Base-by-base conservation (phyloP, 2,888 invertebrate species). In the Fragum sueziense region DNA sequence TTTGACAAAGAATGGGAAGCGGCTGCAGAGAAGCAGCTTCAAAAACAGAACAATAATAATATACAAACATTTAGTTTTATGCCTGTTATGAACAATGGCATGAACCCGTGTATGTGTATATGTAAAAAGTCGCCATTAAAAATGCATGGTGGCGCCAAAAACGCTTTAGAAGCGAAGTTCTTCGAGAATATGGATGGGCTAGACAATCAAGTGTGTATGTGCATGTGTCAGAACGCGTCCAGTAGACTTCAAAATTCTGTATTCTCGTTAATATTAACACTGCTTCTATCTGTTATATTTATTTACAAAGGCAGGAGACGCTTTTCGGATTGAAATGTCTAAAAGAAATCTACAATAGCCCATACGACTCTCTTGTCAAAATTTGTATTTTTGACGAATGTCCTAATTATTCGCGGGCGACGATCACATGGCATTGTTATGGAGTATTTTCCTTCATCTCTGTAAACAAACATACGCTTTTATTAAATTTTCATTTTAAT, bases 191-290 rank as follows among this genome's bases (percentile, higher is more conserved):
- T 76, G 31, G 80, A 84, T 4, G 84, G 79, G n/a, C 31, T 74
- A 11, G 84, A 84, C 52, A 84, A 78, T 67, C 84, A 84, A 80
- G 82, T 82, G 25, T 84, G 84, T 61, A 84, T 84, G 84, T 84
- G 84, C 70, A 84, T 84, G 84, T 84, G 84, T 70, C 84, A 84
- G 54, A 84, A 41, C 41, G 37, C 65, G 22, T 65, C 65, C 34
- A 25, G 1, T 27, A 14, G 41, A 65, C 25, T 65, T 0, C 37
- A 41, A 20, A 25, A 11, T 22, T 61, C 61, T 20, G 27, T 61
- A 33, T 41, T 37, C 7, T 25, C 65, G 22, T 65, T 41, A 41
- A 25, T 65, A 25, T 41, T 33, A 22, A 34, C 65, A 41, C 17
- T 41, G 11, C 11, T 41, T 4, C 41, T 65, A 41, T 65, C 37